Evolutionary conservation across 1,140 invertebrate genomes (phyloP).

Genomic region (Dendrolimus kikuchii): DNA sequence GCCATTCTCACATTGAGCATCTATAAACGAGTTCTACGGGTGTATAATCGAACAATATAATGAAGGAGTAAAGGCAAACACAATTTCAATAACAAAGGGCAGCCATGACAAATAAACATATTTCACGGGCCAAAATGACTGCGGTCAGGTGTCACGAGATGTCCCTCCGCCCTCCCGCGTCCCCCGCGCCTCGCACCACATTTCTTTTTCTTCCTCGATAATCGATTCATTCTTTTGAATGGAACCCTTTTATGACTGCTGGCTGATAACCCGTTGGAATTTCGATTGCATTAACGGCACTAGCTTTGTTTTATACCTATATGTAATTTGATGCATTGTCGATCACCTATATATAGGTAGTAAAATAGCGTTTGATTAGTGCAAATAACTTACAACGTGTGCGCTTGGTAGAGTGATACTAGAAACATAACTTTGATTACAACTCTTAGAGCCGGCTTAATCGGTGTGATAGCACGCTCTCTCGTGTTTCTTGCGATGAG

Average conservation of each 20-base stretch:
- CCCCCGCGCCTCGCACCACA: constrained; percentile 15
- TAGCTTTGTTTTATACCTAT: too few species aligned
- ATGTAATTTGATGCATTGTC: too few species aligned
- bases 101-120: constrained; percentile 71
- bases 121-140: constrained; percentile 70
- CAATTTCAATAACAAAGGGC: constrained; percentile 71
- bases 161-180: constrained; percentile 23
- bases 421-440: too few species aligned
- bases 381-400: too few species aligned
- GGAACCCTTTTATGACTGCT: constrained; percentile 48
- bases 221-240: constrained; percentile 59
- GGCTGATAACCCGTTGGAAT: constrained; percentile 23
- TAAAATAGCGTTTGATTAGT: too few species aligned
- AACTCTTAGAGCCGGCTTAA: too few species aligned
- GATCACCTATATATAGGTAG: too few species aligned
- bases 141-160: constrained; percentile 64
- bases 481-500: too few species aligned
- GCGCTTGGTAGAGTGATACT: too few species aligned
- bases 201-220: constrained; percentile 52
- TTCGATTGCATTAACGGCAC: not conserved
- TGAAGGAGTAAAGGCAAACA: constrained; percentile 70
- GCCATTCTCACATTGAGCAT: constrained; percentile 61
- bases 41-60: constrained; percentile 70
- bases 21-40: constrained; percentile 61
- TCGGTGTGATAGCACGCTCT: too few species aligned